Evolutionary conservation across 2,113 vertebrate genomes (phyloP).

Genomic region (Barbus barbus): DNA sequence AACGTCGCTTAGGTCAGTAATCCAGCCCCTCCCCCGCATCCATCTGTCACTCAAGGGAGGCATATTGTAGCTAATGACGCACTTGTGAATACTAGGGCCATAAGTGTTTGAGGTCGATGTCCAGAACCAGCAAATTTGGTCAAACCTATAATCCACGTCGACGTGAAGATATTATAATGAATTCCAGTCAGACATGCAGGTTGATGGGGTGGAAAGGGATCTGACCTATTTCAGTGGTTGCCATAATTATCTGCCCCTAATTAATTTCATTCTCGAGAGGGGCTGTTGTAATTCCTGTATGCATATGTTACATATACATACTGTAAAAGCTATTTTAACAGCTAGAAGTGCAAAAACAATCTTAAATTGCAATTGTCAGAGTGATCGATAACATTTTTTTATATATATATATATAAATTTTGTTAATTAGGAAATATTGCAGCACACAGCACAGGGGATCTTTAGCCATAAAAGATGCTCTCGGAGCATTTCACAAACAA

Average conservation of each 20-base stretch:
- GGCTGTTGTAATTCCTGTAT: background rate
- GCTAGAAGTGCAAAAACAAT: background rate
- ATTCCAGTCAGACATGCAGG: background rate
- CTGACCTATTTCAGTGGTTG: slow-evolving; percentile 50
- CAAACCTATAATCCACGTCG: background rate
- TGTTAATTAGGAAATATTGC: background rate
- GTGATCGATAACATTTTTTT: background rate
- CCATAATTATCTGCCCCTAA: slow-evolving; percentile 58
- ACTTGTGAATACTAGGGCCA: background rate
- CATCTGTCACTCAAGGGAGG: slow-evolving; percentile 29
- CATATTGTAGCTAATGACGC: background rate
- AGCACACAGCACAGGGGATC: background rate
- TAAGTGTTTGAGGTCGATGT: background rate
- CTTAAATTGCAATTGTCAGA: background rate
- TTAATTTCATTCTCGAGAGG: slow-evolving; percentile 27
- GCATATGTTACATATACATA: background rate
- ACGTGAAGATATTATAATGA: background rate
- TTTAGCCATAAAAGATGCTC: background rate
- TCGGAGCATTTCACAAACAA: background rate
- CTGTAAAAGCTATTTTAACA: background rate
- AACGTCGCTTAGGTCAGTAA: slow-evolving; percentile 12
- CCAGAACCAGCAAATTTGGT: background rate
- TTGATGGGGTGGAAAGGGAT: slow-evolving; percentile 1
- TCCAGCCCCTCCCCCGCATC: slow-evolving; percentile 14
- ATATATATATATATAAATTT: background rate